phyloP scores from a whole-genome alignment of 2,888 invertebrate species.

The Leptothorax acervorum region DNA sequence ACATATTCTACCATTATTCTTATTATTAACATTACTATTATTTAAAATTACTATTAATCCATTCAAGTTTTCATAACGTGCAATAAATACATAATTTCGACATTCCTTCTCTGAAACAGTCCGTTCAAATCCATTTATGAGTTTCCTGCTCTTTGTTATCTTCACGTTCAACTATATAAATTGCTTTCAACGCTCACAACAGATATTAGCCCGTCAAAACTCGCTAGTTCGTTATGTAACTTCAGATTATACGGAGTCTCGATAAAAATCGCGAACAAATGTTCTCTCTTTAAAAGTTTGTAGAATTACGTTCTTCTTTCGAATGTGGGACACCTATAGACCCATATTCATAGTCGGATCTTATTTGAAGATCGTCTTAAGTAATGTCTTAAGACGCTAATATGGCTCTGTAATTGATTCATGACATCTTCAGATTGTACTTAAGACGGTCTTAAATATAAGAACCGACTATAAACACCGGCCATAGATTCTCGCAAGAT shows the following conservation, averaged over 20 bases:
- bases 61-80: neutral
- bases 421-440: too few relatives aligned
- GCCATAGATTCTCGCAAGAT: neutral
- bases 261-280: neutral
- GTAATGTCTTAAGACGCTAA: too few relatives aligned
- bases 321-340: neutral
- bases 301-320: neutral
- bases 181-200: neutral
- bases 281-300: neutral
- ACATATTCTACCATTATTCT: neutral
- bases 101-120: neutral
- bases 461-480: too few relatives aligned
- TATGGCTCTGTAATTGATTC: too few relatives aligned
- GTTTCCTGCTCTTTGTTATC: neutral
- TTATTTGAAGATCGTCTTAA: too few relatives aligned
- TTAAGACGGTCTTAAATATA: too few relatives aligned
- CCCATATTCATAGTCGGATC: too few relatives aligned
- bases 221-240: neutral
- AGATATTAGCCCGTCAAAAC: neutral
- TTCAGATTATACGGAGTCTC: neutral
- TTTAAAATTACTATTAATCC: neutral
- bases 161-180: neutral
- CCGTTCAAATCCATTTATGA: neutral
- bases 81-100: neutral
- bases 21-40: neutral